Evolutionary conservation across 2,113 vertebrate species (phyloP), one percentile per base, ranked within the genome.

Genomic region (Salvator merianae): DNA sequence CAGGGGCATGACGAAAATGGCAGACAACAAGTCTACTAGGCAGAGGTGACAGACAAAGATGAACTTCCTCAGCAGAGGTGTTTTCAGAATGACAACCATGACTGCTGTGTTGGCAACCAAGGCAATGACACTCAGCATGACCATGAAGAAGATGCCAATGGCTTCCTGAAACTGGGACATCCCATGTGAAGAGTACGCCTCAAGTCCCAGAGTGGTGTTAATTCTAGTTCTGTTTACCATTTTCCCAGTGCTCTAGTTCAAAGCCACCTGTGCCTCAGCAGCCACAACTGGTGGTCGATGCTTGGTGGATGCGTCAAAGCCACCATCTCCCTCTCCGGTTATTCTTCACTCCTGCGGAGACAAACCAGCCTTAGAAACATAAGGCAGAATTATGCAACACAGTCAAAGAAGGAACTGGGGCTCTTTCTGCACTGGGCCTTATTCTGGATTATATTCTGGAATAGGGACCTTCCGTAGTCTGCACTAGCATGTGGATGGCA

Each of bases 31-130:
- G 92, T 98, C 97, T 7, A 99, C 98, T 0, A 95, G 86, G 13
- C 98, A 99, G 89, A 99, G 96, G 89, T 99, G 98, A 91, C 96
- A 96, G 82, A 99, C 97, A 1, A 98, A 99, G 90, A 96, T 94
- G 85, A 97, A 97, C 83, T 98, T 98, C 81, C 95, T 97, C 84
- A 98, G 95, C 36, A 97, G 96, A 0, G 98, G 97, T 0, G 97
- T 97, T 92, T 97, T 97, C 36, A 98, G 92, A 71, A 99, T 95
- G 79, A 97, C 97, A 0, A 97, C 90, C 90, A 99, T 93, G 79
- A 99, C 95, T 10, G 96, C 97, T 0, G 94, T 93, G 91, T 99
- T 99, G 90, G 97, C 97, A 79, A 98, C 91, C 78, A 99, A 91
- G 1, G 98, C 96, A 0, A 96, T 94, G 30, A 97, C 90, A 74